Evolutionary conservation across 1,140 invertebrate species (phyloP).

Genomic region (Drosophila carrolli): DNA sequence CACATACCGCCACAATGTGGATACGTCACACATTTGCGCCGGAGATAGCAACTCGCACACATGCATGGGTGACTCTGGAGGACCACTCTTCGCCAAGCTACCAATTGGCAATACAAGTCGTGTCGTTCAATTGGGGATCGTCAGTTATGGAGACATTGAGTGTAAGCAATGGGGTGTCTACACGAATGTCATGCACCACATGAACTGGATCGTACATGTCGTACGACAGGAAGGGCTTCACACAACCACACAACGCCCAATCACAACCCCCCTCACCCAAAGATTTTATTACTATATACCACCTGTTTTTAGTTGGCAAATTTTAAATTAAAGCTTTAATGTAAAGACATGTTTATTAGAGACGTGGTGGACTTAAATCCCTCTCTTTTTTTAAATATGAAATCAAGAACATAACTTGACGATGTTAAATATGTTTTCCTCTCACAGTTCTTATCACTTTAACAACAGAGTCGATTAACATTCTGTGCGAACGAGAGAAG

Average conservation of each 20-base stretch:
- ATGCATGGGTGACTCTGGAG: slow-evolving; percentile 5
- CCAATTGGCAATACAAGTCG: neutral
- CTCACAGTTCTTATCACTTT: too few relatives aligned
- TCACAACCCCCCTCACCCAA: too few relatives aligned
- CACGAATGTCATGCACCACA: slow-evolving; percentile 15
- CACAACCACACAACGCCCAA: neutral
- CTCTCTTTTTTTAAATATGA: too few relatives aligned
- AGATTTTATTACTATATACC: neutral
- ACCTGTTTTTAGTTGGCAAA: neutral
- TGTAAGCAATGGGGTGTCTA: neutral
- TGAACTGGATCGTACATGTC: neutral
- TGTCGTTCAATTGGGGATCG: slow-evolving; percentile 7
- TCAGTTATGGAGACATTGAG: neutral
- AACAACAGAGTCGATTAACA: too few relatives aligned
- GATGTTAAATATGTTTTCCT: too few relatives aligned
- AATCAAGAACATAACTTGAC: too few relatives aligned
- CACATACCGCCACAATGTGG: neutral
- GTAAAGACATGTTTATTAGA: too few relatives aligned
- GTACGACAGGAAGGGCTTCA: neutral
- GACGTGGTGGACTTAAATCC: too few relatives aligned
- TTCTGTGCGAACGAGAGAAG: too few relatives aligned
- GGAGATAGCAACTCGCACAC: neutral
- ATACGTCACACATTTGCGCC: slow-evolving; percentile 17
- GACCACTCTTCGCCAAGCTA: neutral
- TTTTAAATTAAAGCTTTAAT: too few relatives aligned